These are phyloP conservation scores for Enhydra lutris DNA, from an alignment of 2,113 vertebrate genomes.

Conservation along the genomic window DNA sequence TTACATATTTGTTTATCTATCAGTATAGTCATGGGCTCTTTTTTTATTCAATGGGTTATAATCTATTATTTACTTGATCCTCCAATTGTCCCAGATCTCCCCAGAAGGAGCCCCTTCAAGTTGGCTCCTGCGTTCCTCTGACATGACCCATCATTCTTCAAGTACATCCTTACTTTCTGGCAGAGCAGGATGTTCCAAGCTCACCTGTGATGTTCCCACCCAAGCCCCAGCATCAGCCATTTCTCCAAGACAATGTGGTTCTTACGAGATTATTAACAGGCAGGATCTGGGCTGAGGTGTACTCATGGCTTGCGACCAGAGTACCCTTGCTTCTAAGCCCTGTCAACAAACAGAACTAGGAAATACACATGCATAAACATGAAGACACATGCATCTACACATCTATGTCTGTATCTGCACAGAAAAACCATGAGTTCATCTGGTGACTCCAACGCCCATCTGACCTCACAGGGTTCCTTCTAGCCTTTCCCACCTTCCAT, in stretches of 20 bases:
- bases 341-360: not conserved
- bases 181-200: not conserved
- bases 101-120: not conserved
- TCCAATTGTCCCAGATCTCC: not conserved
- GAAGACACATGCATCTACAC: not conserved
- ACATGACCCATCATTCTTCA: not conserved
- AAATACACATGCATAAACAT: not conserved
- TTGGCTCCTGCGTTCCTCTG: not conserved
- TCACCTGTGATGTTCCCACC: not conserved
- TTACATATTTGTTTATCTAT: not conserved
- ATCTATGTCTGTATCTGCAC: not conserved
- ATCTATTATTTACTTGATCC: not conserved
- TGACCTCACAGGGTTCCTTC: not conserved
- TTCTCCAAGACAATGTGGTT: not conserved
- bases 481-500: not conserved
- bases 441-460: not conserved
- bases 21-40: not conserved
- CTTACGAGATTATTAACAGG: not conserved
- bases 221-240: not conserved
- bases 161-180: not conserved
- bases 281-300: not conserved
- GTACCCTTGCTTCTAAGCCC: not conserved
- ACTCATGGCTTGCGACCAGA: not conserved
- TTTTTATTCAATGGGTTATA: not conserved
- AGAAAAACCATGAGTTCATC: not conserved